These are phyloP conservation scores for Hirudinaria manillensis DNA, from an alignment of 2,888 invertebrate species.

Conservation along the genomic window DNA sequence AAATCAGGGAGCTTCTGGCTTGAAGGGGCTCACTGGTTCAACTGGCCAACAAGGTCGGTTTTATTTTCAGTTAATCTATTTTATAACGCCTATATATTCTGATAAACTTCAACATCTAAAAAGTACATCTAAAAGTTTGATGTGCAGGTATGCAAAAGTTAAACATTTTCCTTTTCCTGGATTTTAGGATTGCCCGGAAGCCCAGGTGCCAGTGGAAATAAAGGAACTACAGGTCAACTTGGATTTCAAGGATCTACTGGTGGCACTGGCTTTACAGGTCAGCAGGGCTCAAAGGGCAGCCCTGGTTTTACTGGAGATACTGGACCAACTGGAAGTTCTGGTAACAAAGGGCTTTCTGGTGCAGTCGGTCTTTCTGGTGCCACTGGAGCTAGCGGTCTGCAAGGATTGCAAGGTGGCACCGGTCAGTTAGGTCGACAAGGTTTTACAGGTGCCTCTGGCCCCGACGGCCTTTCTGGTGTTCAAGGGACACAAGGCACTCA, in stretches of 20 bases:
- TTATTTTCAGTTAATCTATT: background rate
- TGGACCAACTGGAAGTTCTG: constrained; percentile 23
- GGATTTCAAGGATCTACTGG: constrained; percentile 11
- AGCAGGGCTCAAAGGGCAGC: background rate
- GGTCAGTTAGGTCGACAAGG: constrained; percentile 25
- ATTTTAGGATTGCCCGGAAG: constrained; percentile 10
- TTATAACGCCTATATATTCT: background rate
- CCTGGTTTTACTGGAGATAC: constrained; percentile 14
- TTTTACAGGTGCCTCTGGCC: constrained; percentile 34
- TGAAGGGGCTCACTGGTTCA: constrained; percentile 32
- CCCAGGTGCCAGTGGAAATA: background rate
- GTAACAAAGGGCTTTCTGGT: constrained; percentile 29
- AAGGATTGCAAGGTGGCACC: constrained; percentile 32
- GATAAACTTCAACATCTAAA: background rate
- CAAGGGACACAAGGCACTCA: constrained; percentile 17
- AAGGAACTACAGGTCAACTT: constrained; percentile 1
- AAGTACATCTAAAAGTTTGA: too few relatives aligned
- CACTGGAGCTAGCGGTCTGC: constrained; percentile 35
- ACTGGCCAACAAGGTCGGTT: constrained; percentile 18
- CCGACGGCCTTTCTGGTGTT: constrained; percentile 29
- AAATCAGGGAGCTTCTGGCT: constrained; percentile 31
- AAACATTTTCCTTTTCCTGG: too few relatives aligned
- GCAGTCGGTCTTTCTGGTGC: constrained; percentile 25
- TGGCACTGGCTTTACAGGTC: background rate
- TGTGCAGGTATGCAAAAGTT: too few relatives aligned